Evolutionary conservation across 2,113 vertebrate species (phyloP), one percentile per base, ranked within the genome.

Genomic region (Siphamia tubifer): DNA sequence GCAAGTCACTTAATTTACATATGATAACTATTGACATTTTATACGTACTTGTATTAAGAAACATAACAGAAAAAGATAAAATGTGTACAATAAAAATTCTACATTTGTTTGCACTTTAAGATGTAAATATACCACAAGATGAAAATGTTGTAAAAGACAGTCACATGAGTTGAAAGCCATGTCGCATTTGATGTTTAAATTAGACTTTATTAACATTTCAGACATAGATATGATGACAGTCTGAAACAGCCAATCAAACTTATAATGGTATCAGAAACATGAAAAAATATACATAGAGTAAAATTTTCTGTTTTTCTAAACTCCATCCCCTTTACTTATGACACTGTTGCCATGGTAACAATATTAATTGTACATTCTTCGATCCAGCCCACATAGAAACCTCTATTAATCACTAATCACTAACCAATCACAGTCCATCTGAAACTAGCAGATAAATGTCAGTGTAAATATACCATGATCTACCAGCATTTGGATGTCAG

Each of bases 201-300:
- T n/a, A n/a, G n/a, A n/a, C n/a, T n/a, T n/a, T n/a, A n/a, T n/a
- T n/a, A n/a, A n/a, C n/a, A n/a, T n/a, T n/a, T n/a, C n/a, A n/a
- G n/a, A n/a, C 32, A 38, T 54, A 25, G 38, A 25, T 38, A 13
- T 54, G 2, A 15, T 13, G 7, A 20, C 52, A 55, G 19, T 15
- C 5, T 4, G 1, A 44, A 47, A 13, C 40, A 55, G 51, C 40
- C 40, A 55, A 32, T 64, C 34, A 0, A 47, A 34, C 36, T 21
- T 1, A 24, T 17, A 23, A 15, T 17, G 2, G 27, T 20, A 27
- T 24, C 12, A 64, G 20, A 44, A 36, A 38, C 25, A 55, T 49
- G 32, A 20, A 53, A 51, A 66, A 73, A 58, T 52, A 73, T 5
- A 45, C 36, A 61, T 53, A 2, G 12, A 27, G 27, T 51, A 0